These are phyloP conservation scores for Reticulitermes speratus DNA, from an alignment of 1,140 invertebrate genomes.

Conservation along the genomic window DNA sequence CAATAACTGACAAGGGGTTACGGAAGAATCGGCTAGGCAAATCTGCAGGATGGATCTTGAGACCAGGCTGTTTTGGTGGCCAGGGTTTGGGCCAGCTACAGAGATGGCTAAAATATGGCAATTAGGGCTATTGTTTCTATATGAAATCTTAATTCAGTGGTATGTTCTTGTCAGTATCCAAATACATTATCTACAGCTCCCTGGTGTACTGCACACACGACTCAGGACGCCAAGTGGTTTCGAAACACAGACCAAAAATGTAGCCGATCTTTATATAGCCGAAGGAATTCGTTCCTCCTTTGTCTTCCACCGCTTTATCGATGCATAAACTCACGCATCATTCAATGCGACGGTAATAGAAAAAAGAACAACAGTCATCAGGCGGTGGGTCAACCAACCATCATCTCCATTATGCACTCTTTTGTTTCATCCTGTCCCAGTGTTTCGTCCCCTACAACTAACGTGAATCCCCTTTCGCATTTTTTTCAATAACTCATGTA, in stretches of 20 bases:
- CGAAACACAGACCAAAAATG: not conserved
- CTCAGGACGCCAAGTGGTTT: not conserved
- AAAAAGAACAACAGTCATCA: not conserved
- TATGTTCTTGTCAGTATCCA: no score
- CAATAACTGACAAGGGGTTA: no score
- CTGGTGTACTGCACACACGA: no score
- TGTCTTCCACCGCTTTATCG: not conserved
- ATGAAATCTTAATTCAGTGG: no score
- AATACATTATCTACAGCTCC: no score
- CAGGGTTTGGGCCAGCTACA: no score
- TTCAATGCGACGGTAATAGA: not conserved
- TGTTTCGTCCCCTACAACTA: not conserved
- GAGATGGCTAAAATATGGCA: no score
- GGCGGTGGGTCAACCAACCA: not conserved
- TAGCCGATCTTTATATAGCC: not conserved
- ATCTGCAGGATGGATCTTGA: no score
- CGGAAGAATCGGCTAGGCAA: no score
- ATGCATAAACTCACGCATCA: not conserved
- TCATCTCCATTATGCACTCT: not conserved
- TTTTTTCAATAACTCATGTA: not conserved
- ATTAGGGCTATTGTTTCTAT: no score
- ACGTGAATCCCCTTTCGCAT: not conserved
- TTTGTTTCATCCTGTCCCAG: not conserved
- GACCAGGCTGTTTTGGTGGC: no score
- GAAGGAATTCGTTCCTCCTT: not conserved